Evolutionary conservation across 1,140 invertebrate species (phyloP).

Genomic region (Scaptomyza graminum): DNA sequence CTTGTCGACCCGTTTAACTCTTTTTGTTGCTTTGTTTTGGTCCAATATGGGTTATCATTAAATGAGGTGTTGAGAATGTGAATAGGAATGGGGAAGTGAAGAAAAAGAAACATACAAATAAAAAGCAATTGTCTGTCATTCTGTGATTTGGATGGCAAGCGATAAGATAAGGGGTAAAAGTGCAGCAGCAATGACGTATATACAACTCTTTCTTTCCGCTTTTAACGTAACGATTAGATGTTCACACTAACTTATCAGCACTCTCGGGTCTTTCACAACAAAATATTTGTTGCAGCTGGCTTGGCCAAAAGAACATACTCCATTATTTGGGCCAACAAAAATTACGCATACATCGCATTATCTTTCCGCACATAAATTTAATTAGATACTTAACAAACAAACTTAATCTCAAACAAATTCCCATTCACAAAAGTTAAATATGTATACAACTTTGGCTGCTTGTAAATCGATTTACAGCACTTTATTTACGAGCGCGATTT

Average conservation of each 20-base stretch:
- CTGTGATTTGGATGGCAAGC: constrained; percentile 36
- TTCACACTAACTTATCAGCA: background rate
- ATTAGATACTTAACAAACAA: background rate
- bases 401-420: background rate
- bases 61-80: constrained; percentile 51
- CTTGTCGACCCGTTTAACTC: constrained; percentile 42
- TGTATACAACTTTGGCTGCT: background rate
- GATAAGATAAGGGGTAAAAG: constrained; percentile 54
- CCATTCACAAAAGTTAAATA: background rate
- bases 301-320: background rate
- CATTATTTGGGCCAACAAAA: background rate
- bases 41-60: constrained; percentile 69
- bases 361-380: background rate
- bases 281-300: constrained; percentile 41
- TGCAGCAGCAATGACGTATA: constrained; percentile 58
- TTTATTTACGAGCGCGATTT: background rate
- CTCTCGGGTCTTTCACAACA: constrained; percentile 53
- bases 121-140: constrained; percentile 44
- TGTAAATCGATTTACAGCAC: constrained; percentile 1
- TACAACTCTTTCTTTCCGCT: constrained; percentile 52
- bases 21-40: constrained; percentile 16
- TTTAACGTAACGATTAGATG: constrained; percentile 46
- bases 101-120: constrained; percentile 24
- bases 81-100: constrained; percentile 12
- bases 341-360: constrained; percentile 13